Conservation (phyloP, 2,797 vertebrate genomes). For the Chaetodon trifasciatus region DNA sequence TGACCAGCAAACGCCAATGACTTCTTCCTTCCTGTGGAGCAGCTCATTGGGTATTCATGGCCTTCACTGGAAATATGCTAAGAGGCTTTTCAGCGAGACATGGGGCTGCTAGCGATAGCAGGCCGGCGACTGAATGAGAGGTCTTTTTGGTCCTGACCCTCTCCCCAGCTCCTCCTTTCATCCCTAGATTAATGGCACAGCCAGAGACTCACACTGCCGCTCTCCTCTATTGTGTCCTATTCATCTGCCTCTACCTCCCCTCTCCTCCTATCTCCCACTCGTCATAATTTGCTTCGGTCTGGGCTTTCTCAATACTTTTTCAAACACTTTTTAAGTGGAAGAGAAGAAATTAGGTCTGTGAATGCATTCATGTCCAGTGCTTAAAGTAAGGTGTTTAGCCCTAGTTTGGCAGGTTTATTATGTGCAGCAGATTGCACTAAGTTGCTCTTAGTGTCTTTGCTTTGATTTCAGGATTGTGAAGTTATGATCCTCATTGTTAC, state of each 20-base stretch:
- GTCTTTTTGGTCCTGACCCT: constrained; percentile 63
- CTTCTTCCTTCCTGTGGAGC: constrained; percentile 34
- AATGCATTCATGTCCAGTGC: background rate
- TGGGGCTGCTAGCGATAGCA: constrained; percentile 51
- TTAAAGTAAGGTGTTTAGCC: background rate
- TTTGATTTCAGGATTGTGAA: constrained; percentile 12
- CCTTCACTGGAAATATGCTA: constrained; percentile 66
- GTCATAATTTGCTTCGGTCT: constrained; percentile 44
- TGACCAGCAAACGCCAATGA: constrained; percentile 46
- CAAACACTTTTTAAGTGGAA: constrained; percentile 1
- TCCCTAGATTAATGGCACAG: constrained; percentile 69
- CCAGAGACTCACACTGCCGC: constrained; percentile 38
- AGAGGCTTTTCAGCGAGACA: constrained; percentile 57
- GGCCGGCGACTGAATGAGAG: constrained; percentile 55
- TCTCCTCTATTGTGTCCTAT: constrained; percentile 60
- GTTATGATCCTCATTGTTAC: background rate
- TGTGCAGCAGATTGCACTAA: background rate
- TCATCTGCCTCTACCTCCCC: constrained; percentile 19
- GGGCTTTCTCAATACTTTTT: constrained; percentile 26
- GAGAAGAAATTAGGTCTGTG: constrained; percentile 2
- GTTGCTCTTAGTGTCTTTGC: constrained; percentile 1
- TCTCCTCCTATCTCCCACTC: constrained; percentile 10
- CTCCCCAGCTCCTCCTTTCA: constrained; percentile 59
- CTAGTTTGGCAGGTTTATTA: background rate
- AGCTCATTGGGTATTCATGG: constrained; percentile 74